Evolutionary conservation across 2,113 vertebrate genomes (phyloP), one percentile per base, ranked within the genome.

Genomic region (Boleophthalmus pectinirostris): DNA sequence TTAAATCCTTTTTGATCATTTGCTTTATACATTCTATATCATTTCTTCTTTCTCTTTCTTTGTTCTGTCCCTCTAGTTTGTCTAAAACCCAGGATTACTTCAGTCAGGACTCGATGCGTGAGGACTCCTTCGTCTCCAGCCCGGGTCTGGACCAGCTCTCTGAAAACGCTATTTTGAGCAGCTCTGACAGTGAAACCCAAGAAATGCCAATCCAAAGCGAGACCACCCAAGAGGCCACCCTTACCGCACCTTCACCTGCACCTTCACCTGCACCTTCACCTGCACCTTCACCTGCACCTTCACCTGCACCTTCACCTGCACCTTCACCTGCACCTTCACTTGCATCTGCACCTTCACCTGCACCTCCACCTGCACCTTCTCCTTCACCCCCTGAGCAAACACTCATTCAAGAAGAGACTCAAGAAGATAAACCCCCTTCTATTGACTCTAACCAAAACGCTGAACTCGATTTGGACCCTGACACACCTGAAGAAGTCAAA

Each of bases 101-200:
- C 81, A 93, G 91, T 66, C 93, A 93, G 71, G 91, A 93, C 79
- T 90, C 92, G 18, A 90, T 81, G 78, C 87, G 82, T 6, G 92
- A 93, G 29, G 91, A 92, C 74, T 90, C 91, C 1, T 85, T 91
- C 11, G 78, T 90, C 20, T 90, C 87, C 57, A 88, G 87, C 80
- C 61, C 84, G 0, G 84, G 85, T 56, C 33, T 82, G 0, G 87
- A 93, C 58, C 88, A 73, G 49, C 73, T 82, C 69, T 87, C 81
- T 0, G 92, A 92, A 45, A 87, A 70, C 4, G 58, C 77, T 10
- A 16, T 82, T 18, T 90, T 85, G 76, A 90, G 87, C 9, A 70
- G 88, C 20, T 90, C 87, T 0, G 88, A 92, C 63, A 70, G 80
- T 15, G 90, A 93, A 54, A 43, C 72, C 0, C 73, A 79, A 1